Conservation (phyloP, 2,888 invertebrate genomes). For the Nudaria mundana region DNA sequence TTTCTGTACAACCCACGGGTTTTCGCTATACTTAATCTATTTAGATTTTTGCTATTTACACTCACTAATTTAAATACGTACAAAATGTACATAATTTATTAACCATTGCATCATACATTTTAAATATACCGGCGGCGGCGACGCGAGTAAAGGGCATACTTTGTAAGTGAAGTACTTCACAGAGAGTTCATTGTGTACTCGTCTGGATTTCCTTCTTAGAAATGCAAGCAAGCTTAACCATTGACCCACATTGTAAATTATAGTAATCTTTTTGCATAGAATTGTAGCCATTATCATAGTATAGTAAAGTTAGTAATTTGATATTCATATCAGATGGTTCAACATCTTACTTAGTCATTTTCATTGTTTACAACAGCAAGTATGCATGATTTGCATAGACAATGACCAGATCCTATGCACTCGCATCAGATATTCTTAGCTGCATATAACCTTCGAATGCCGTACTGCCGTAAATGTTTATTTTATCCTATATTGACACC, state of each 20-base stretch:
- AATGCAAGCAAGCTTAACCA: slow-evolving; percentile 30
- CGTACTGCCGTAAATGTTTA: neutral
- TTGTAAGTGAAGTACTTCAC: slow-evolving; percentile 34
- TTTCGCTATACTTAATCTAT: too few species aligned
- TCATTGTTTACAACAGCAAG: neutral
- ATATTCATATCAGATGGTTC: neutral
- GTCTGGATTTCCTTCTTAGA: slow-evolving; percentile 35
- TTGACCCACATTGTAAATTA: slow-evolving; percentile 24
- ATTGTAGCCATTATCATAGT: neutral
- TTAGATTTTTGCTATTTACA: too few species aligned
- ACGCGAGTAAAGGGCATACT: slow-evolving; percentile 25
- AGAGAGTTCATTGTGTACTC: slow-evolving; percentile 32
- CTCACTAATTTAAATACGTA: too few species aligned
- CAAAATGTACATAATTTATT: too few species aligned
- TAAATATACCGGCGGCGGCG: slow-evolving; percentile 33
- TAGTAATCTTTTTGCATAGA: slow-evolving; percentile 11
- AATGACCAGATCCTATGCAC: neutral
- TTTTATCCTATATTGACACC: too few species aligned
- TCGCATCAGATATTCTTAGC: neutral
- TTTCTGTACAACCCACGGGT: too few species aligned
- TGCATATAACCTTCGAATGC: neutral
- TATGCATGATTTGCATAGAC: slow-evolving; percentile 1
- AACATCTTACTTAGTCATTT: neutral
- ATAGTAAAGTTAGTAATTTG: neutral
- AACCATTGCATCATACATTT: slow-evolving; percentile 19